These are phyloP conservation scores for Heliangelus exortis DNA, from an alignment of 2,797 vertebrate genomes.

Conservation along the genomic window DNA sequence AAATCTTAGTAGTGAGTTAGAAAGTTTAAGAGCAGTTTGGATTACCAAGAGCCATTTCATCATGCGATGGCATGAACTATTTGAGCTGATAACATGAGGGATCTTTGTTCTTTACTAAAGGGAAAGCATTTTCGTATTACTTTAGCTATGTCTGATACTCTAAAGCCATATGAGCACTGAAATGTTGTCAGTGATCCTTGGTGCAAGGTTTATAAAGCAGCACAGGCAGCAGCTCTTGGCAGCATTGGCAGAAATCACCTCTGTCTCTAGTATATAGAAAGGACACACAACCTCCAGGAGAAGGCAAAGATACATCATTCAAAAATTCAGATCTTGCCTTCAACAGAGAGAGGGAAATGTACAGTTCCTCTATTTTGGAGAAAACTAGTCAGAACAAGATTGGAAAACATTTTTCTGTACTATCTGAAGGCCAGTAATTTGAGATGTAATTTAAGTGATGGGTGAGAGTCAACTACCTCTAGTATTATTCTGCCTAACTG, in stretches of 20 bases:
- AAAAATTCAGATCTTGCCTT: not conserved
- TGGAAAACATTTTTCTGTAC: not conserved
- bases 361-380: not conserved
- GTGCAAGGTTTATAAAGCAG: not conserved
- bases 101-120: not conserved
- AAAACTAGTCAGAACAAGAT: not conserved
- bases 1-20: not conserved
- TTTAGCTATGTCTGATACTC: not conserved
- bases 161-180: not conserved
- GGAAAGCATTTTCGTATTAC: not conserved
- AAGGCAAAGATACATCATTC: not conserved
- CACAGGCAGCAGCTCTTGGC: not conserved
- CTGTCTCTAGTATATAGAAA: not conserved
- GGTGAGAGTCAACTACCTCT: not conserved
- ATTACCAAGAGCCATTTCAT: not conserved
- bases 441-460: not conserved
- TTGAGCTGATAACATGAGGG: not conserved
- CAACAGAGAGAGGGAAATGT: not conserved
- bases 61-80: not conserved
- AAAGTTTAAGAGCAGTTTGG: not conserved
- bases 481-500: not conserved
- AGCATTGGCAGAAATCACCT: not conserved
- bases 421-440: not conserved
- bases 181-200: not conserved
- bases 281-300: not conserved